Percentiles rank a stretch among this genome's conserved stretches.
Evolutionary conservation across 2,797 vertebrate species (phyloP).

Genomic region (Iguana delicatissima): DNA sequence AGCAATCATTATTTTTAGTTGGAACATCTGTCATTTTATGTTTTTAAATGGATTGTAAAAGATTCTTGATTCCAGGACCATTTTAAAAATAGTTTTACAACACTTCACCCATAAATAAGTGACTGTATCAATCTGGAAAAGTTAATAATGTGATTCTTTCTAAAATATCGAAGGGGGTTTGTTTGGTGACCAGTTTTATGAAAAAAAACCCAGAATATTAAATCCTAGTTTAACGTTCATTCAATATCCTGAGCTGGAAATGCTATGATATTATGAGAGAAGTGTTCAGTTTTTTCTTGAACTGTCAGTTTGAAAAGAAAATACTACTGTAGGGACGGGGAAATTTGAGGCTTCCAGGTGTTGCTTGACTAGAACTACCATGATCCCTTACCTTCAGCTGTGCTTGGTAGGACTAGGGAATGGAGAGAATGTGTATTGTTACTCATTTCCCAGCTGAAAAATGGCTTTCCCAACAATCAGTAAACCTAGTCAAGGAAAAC

Average conservation of each 20-base stretch:
- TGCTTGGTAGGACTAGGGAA: too few relatives aligned
- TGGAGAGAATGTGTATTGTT: too few relatives aligned
- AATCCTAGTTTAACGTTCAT: background rate
- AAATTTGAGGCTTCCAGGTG: background rate
- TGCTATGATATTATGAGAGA: background rate
- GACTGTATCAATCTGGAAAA: background rate
- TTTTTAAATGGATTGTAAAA: background rate
- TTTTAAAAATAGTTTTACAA: background rate
- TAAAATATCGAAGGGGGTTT: background rate
- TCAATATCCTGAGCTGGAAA: background rate
- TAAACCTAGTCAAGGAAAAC: too few relatives aligned
- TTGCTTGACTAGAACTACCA: background rate
- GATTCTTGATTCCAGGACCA: background rate
- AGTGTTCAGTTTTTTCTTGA: background rate
- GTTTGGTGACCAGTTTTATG: background rate
- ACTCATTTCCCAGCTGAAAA: too few relatives aligned
- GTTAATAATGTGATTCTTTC: slow-evolving; percentile 3
- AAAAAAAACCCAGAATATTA: background rate
- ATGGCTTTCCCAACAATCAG: too few relatives aligned
- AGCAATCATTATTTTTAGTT: slow-evolving; percentile 29
- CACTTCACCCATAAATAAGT: background rate
- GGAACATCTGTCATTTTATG: background rate
- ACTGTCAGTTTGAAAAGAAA: background rate
- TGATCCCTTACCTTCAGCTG: background rate
- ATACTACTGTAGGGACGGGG: background rate